These are phyloP conservation scores for Prolemur simus DNA, from an alignment of 2,113 vertebrate genomes.

Conservation along the genomic window DNA sequence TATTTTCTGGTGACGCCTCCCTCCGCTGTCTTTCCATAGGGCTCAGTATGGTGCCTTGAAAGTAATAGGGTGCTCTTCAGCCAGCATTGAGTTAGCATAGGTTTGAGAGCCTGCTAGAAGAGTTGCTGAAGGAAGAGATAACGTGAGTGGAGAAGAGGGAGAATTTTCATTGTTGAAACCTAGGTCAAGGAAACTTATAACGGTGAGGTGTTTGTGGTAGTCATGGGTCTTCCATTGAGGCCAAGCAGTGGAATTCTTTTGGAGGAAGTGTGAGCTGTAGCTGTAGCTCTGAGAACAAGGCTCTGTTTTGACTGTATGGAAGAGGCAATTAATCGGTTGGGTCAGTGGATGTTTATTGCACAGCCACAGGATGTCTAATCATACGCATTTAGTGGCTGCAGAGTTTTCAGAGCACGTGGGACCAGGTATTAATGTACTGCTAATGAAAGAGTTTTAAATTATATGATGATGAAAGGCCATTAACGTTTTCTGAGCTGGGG, in stretches of 20 bases:
- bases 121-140: background rate
- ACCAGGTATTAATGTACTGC: slow-evolving; percentile 58
- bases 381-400: slow-evolving; percentile 17
- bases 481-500: slow-evolving; percentile 56
- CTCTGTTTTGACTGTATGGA: slow-evolving; percentile 36
- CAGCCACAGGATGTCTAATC: slow-evolving; percentile 46
- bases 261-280: background rate
- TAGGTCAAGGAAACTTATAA: background rate
- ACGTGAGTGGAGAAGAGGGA: background rate
- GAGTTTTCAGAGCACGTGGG: slow-evolving; percentile 28
- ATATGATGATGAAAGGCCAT: slow-evolving; percentile 54
- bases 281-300: background rate
- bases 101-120: background rate
- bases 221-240: background rate
- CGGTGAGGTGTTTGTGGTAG: background rate
- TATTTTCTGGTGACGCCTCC: background rate
- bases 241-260: background rate
- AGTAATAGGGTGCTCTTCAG: background rate
- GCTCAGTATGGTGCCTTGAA: background rate
- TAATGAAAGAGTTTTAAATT: slow-evolving; percentile 71
- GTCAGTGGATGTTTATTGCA: slow-evolving; percentile 56
- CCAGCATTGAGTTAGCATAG: background rate
- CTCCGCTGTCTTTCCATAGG: background rate
- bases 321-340: slow-evolving; percentile 66
- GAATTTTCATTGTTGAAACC: background rate